Evolutionary conservation across 2,888 invertebrate genomes (phyloP).

Genomic region (Aphidoletes aphidimyza): DNA sequence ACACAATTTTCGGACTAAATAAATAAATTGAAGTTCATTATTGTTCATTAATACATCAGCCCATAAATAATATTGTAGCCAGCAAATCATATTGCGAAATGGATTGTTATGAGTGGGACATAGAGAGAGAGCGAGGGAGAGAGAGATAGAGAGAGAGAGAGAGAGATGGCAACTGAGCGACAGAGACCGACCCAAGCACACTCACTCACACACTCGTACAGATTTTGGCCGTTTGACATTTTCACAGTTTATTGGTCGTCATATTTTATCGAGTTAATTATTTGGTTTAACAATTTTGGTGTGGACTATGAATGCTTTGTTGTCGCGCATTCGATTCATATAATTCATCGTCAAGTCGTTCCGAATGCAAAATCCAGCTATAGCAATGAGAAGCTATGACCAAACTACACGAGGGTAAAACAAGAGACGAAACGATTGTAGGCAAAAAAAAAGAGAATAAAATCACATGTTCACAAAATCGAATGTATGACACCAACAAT

Average conservation of each 20-base stretch:
- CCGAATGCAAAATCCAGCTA: background rate
- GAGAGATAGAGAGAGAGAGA: too few relatives aligned
- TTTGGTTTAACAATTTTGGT: background rate
- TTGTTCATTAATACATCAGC: conserved; percentile 12
- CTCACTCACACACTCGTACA: background rate
- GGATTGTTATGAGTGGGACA: too few relatives aligned
- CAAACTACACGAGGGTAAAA: background rate
- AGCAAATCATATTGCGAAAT: background rate
- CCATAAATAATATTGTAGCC: background rate
- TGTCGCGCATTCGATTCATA: background rate
- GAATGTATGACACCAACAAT: background rate
- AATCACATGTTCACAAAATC: background rate
- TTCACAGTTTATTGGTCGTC: conserved; percentile 1
- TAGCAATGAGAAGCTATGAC: too few relatives aligned
- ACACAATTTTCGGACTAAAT: background rate
- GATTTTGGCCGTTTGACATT: conserved; percentile 5
- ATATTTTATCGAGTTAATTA: conserved; percentile 5
- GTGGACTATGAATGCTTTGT: background rate
- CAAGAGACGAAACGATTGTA: background rate
- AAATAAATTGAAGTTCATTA: conserved; percentile 38
- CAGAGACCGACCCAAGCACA: too few relatives aligned
- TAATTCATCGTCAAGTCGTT: background rate
- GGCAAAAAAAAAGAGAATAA: background rate
- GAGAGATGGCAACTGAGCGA: too few relatives aligned
- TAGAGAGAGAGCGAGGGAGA: too few relatives aligned